phyloP scores from a whole-genome alignment of 2,797 vertebrate genomes.

The Periparus ater region DNA sequence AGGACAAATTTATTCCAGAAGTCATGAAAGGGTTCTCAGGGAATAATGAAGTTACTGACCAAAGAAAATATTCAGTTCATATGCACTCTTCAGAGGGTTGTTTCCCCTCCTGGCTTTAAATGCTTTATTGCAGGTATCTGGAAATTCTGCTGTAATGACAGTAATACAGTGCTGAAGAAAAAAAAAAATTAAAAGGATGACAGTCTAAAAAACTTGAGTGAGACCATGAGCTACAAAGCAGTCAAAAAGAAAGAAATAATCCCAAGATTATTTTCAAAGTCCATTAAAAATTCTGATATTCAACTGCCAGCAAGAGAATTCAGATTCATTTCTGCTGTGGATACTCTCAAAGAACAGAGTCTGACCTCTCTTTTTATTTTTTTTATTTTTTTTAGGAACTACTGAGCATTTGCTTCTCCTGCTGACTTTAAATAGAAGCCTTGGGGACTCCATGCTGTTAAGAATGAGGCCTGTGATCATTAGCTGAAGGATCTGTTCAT shows the following conservation, averaged over 20 bases:
- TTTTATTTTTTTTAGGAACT: background rate
- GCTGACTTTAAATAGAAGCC: slow-evolving; percentile 36
- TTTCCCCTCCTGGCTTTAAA: slow-evolving; percentile 7
- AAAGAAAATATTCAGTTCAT: background rate
- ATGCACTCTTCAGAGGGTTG: background rate
- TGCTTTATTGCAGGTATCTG: slow-evolving; percentile 19
- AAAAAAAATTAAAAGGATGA: background rate
- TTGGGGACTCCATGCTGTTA: slow-evolving; percentile 11
- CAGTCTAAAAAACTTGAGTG: background rate
- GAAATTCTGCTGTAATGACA: slow-evolving; percentile 12
- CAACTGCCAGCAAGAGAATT: background rate
- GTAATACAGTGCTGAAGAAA: background rate
- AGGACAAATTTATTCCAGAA: slow-evolving; percentile 7
- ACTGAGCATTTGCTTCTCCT: slow-evolving; percentile 9
- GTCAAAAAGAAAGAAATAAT: background rate
- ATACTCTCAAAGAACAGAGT: background rate
- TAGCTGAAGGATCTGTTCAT: slow-evolving; percentile 10
- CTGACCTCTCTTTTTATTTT: background rate
- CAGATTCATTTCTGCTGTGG: background rate
- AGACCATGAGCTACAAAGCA: background rate
- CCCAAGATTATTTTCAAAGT: background rate
- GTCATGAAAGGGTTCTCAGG: background rate
- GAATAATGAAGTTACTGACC: background rate
- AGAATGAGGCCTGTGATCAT: slow-evolving; percentile 7
- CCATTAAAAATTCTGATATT: slow-evolving; percentile 15